Base-by-base conservation (phyloP, 2,113 vertebrate species). In the Syngnathoides biaculeatus region DNA sequence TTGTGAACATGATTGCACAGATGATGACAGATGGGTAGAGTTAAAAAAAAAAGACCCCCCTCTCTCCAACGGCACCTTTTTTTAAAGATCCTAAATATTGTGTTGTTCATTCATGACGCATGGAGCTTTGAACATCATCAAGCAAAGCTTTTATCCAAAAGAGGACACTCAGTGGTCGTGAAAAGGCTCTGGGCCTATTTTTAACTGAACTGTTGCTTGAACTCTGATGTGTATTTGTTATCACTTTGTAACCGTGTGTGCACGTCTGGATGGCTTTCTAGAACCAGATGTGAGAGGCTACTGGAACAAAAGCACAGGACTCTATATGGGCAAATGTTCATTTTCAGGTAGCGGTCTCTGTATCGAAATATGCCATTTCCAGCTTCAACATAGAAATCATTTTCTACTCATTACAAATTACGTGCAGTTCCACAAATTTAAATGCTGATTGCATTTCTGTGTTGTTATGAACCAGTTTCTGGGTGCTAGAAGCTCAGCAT, bases 281-380 rank as follows among this genome's bases (percentile, higher is more conserved):
- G 74, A 83, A 72, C 65, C 2, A 52, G 67, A 82, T 80, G 77
- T 63, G 43, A 61, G 52, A 68, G 65, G 55, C 73, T 69, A 58
- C 65, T 68, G 64, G 72, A 79, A 87, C 71, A 74, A 77, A 84
- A 83, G 76, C 73, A 75, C 63, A 66, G 47, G 35, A 65, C 71
- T 81, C 76, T 77, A 86, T 72, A 86, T 73, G 78, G 75, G 76
- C 85, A 86, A 85, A 84, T 86, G 85, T 85, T 88, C 71, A 69
- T 80, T 81, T 75, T 79, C 74, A 80, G 85, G 84, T 84, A 76
- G 70, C 4, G 61, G 82, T 87, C 84, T 72, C 64, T 74, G 72
- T 78, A 71, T 57, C 15, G 75, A 72, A 80, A 84, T 72, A 75
- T 75, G 79, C 27, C 50, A 81, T 76, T 77, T 57, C 71, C 50